phyloP scores from a whole-genome alignment of 2,797 vertebrate genomes.

The Garrulus glandarius region DNA sequence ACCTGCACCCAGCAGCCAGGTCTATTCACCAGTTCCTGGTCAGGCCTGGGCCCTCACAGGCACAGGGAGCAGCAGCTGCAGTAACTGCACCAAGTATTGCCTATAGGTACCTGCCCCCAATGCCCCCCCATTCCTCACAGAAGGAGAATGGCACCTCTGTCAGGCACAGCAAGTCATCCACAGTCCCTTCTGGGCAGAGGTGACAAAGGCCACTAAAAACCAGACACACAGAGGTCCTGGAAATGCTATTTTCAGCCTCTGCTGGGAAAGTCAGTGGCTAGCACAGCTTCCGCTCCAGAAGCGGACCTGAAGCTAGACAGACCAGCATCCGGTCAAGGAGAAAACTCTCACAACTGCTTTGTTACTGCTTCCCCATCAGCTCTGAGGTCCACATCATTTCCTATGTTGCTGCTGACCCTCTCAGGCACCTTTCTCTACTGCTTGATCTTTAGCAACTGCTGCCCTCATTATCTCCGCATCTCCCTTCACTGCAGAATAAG shows the following conservation, averaged over 20 bases:
- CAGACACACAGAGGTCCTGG: not conserved
- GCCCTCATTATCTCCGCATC: not conserved
- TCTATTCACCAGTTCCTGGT: not conserved
- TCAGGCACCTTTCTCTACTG: not conserved
- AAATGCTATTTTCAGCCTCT: not conserved
- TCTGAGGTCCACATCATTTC: not conserved
- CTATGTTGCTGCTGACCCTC: not conserved
- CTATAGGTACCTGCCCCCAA: rapidly evolving
- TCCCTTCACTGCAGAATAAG: not conserved
- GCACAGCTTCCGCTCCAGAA: not conserved
- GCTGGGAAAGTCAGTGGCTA: not conserved
- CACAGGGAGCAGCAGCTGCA: not conserved
- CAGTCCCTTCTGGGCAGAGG: not conserved
- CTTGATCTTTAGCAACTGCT: not conserved
- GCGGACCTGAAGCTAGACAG: not conserved
- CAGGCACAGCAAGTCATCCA: not conserved
- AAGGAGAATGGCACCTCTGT: not conserved
- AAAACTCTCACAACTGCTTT: not conserved
- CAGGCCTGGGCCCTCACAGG: not conserved
- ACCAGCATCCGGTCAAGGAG: not conserved
- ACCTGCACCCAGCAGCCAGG: not conserved
- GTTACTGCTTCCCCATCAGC: not conserved
- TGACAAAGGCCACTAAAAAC: not conserved
- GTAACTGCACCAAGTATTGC: not conserved
- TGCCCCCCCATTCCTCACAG: not conserved